Percentiles rank a stretch among this genome's conserved stretches.
phyloP scores from a whole-genome alignment of 2,797 vertebrate genomes.

The Chaetophractus vellerosus region DNA sequence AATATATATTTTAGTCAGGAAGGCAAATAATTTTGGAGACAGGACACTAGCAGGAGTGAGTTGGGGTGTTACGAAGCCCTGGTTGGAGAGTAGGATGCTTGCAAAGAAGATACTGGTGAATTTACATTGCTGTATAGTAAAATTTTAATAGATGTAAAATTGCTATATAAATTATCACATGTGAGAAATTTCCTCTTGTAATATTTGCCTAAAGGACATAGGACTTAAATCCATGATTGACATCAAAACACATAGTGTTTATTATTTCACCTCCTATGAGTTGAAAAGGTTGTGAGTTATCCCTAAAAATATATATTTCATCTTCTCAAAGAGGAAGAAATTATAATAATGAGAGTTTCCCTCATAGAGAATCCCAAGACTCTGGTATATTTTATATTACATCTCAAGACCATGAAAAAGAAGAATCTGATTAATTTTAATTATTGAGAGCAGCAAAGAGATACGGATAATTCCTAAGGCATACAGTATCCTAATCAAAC shows the following conservation, averaged over 20 bases:
- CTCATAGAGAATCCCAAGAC: constrained; percentile 3
- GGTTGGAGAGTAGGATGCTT: neutral
- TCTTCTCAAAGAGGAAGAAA: constrained; percentile 5
- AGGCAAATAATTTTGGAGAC: neutral
- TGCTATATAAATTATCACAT: neutral
- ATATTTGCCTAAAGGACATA: neutral
- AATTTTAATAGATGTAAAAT: neutral
- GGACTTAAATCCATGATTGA: constrained; percentile 28
- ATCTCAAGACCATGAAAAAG: constrained; percentile 55
- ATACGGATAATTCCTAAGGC: constrained; percentile 67
- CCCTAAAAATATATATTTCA: constrained; percentile 46
- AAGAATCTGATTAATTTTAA: constrained; percentile 75
- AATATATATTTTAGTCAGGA: neutral
- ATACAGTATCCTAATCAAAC: constrained; percentile 68
- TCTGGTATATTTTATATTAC: constrained; percentile 67
- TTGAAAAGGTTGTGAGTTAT: constrained; percentile 16
- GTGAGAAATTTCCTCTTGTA: neutral
- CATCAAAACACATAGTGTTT: neutral
- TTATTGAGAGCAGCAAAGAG: constrained; percentile 62
- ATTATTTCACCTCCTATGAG: constrained; percentile 24
- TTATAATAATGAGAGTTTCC: constrained; percentile 52
- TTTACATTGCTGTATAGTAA: constrained; percentile 24
- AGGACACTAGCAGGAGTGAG: neutral
- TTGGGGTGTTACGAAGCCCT: neutral
- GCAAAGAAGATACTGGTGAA: neutral